These are phyloP conservation scores for Smutsia temminckii DNA, from an alignment of 2,797 vertebrate genomes.

Conservation along the genomic window DNA sequence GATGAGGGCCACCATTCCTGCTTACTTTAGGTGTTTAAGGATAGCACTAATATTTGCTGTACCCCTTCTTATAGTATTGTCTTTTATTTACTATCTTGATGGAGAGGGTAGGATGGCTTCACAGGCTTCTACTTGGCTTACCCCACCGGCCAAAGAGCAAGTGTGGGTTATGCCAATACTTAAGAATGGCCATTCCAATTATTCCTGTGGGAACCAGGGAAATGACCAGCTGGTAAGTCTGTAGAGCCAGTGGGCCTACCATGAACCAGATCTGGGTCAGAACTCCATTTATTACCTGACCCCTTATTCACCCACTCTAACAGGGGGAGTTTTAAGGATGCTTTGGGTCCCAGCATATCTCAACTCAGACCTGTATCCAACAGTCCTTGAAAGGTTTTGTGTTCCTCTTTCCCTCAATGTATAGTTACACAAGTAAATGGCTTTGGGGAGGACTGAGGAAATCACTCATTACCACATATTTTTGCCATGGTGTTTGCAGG, in stretches of 20 bases:
- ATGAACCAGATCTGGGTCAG: neutral
- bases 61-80: neutral
- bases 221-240: neutral
- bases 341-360: neutral
- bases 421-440: neutral
- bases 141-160: neutral
- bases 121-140: neutral
- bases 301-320: neutral
- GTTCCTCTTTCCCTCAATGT: neutral
- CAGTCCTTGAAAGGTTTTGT: neutral
- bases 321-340: neutral
- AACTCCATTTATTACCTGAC: neutral
- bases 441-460: neutral
- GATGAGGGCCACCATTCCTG: neutral
- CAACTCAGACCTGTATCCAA: neutral
- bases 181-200: neutral
- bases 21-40: neutral
- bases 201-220: neutral
- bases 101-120: neutral
- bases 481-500: neutral
- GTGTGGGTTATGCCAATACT: neutral
- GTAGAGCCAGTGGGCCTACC: neutral
- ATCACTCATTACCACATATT: neutral
- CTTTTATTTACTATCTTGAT: neutral
- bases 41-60: neutral